Percentiles rank a stretch among this genome's conserved stretches.
Conservation (phyloP, 1,140 invertebrate species). For the Aphis craccivora region DNA sequence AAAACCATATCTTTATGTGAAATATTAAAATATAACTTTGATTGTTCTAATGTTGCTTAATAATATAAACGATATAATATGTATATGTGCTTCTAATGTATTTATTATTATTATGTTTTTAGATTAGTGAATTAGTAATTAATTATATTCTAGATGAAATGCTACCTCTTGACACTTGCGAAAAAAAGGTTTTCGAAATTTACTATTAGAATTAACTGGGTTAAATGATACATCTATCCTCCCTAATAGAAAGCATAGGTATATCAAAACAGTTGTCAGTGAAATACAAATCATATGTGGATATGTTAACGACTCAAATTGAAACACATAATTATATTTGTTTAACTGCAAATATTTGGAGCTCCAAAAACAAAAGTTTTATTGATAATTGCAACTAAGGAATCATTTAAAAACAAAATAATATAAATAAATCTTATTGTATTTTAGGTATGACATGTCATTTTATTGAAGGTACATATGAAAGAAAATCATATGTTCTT, state of each 20-base stretch:
- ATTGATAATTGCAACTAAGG: background rate
- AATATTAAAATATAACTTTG: background rate
- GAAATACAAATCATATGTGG: background rate
- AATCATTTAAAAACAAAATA: too few relatives aligned
- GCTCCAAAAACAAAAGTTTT: background rate
- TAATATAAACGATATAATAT: too few relatives aligned
- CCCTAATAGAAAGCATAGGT: background rate
- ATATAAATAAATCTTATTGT: too few relatives aligned
- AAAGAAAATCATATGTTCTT: background rate
- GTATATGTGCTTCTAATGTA: too few relatives aligned
- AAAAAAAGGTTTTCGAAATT: background rate
- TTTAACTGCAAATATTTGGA: background rate
- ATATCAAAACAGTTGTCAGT: background rate
- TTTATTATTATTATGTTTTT: background rate
- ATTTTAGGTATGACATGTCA: background rate
- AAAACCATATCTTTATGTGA: background rate
- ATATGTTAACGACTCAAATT: background rate
- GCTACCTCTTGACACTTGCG: background rate
- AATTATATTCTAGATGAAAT: constrained; percentile 2
- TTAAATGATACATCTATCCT: background rate
- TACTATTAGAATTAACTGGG: background rate
- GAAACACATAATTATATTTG: background rate
- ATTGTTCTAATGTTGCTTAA: background rate
- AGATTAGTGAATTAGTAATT: background rate
- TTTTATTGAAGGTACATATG: background rate